phyloP scores from a whole-genome alignment of 1,140 invertebrate genomes.

The Daktulosphaira vitifoliae region DNA sequence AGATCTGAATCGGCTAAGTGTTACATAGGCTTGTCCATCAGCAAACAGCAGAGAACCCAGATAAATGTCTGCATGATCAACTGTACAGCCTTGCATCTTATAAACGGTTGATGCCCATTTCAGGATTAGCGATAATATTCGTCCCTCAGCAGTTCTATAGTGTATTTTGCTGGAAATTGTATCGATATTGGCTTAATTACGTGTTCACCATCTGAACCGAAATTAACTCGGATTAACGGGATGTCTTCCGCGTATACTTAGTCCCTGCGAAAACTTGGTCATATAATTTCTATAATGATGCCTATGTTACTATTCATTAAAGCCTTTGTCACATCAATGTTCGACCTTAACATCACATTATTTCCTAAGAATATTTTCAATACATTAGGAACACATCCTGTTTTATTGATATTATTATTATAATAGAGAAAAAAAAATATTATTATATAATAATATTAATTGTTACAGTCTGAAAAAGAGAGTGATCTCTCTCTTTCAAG shows the following conservation, averaged over 20 bases:
- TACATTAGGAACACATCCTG: constrained; percentile 35
- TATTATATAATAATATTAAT: no score
- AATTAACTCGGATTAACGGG: constrained; percentile 37
- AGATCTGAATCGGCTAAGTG: no score
- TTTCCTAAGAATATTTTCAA: constrained; percentile 38
- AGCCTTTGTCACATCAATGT: constrained; percentile 41
- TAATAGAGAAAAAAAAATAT: no score
- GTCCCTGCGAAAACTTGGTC: constrained; percentile 38
- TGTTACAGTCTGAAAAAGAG: no score
- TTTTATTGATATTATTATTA: constrained; percentile 39
- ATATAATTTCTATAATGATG: constrained; percentile 36
- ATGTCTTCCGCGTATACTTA: constrained; percentile 38
- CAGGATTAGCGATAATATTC: no score
- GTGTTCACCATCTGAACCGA: no score
- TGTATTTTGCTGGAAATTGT: no score
- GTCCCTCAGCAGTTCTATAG: no score
- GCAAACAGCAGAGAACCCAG: constrained; percentile 39
- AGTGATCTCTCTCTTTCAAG: no score
- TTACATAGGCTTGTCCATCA: no score
- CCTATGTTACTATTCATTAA: constrained; percentile 42
- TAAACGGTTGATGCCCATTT: constrained; percentile 42
- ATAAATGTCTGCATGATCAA: constrained; percentile 42
- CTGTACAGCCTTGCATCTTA: no score
- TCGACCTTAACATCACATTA: constrained; percentile 42
- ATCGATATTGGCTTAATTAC: no score